Evolutionary conservation across 2,888 invertebrate genomes (phyloP).

Genomic region (Lasioglossum malachurum): DNA sequence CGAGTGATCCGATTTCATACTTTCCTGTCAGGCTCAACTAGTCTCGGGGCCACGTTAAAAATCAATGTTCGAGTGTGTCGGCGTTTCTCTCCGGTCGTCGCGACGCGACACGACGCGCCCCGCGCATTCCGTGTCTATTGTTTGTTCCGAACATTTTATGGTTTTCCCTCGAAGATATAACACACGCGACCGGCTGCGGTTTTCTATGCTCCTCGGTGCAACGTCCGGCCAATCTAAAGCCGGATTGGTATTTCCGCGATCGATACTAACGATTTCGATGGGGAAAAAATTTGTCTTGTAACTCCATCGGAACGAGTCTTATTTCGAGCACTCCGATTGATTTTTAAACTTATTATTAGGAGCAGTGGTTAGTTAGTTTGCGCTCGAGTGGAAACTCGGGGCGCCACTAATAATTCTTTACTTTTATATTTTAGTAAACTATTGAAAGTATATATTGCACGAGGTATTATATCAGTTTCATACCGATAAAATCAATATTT

Average conservation of each 20-base stretch:
- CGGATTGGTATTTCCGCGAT: not conserved
- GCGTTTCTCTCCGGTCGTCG: slow-evolving; percentile 21
- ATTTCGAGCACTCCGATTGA: not conserved
- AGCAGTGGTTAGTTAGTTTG: no score
- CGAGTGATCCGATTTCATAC: slow-evolving; percentile 58
- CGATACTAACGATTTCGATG: not conserved
- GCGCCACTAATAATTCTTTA: no score
- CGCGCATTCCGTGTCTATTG: not conserved
- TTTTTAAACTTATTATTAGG: no score
- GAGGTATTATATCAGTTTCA: no score
- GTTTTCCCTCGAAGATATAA: slow-evolving; percentile 4
- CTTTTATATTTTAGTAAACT: no score
- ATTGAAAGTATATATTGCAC: no score
- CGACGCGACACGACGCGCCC: not conserved
- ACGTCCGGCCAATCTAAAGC: not conserved
- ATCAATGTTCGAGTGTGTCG: slow-evolving; percentile 35
- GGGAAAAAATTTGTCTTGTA: not conserved
- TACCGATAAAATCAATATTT: no score
- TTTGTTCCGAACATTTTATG: not conserved
- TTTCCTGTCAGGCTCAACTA: slow-evolving; percentile 56
- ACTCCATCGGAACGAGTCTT: not conserved
- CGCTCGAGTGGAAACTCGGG: no score
- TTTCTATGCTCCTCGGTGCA: not conserved
- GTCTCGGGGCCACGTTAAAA: slow-evolving; percentile 25
- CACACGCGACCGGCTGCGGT: slow-evolving; percentile 13